These are phyloP conservation scores for Diadumene lineata DNA, from an alignment of 92 coral and sea anemone species.

Conservation along the genomic window DNA sequence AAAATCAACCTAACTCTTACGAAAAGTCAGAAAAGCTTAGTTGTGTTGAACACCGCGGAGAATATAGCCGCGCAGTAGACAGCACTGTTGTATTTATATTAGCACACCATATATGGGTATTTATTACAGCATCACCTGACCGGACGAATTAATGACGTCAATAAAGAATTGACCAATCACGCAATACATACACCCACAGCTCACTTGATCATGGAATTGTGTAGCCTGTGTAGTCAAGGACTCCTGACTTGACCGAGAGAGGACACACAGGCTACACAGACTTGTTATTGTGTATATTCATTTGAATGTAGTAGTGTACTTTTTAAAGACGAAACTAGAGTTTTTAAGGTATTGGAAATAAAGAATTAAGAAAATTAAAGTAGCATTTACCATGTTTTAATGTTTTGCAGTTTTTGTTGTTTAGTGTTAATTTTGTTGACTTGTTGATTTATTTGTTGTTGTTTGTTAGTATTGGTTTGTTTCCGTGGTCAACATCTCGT, in stretches of 20 bases:
- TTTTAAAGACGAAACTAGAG: background rate
- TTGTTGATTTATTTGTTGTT: too few species aligned
- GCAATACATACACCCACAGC: background rate
- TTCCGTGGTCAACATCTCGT: too few species aligned
- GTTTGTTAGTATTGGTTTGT: too few species aligned
- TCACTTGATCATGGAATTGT: background rate
- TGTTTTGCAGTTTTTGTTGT: too few species aligned
- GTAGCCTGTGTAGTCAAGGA: too few species aligned
- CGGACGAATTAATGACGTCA: background rate
- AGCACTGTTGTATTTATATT: background rate
- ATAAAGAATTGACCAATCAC: background rate
- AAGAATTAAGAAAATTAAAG: background rate
- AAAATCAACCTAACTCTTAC: constrained; percentile 90
- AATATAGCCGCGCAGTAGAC: constrained; percentile 60
- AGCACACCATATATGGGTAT: background rate
- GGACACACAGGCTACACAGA: too few species aligned
- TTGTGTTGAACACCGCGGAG: constrained; percentile 64
- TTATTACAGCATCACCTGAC: background rate
- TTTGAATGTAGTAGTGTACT: too few species aligned
- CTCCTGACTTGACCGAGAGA: too few species aligned
- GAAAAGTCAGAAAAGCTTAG: constrained; percentile 77
- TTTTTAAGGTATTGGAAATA: too few species aligned
- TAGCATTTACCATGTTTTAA: too few species aligned
- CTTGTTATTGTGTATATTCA: too few species aligned
- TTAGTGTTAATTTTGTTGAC: too few species aligned